Percentiles rank a stretch among this genome's conserved stretches.
Evolutionary conservation across 2,888 invertebrate genomes (phyloP).

Genomic region (Tetragnatha montana): DNA sequence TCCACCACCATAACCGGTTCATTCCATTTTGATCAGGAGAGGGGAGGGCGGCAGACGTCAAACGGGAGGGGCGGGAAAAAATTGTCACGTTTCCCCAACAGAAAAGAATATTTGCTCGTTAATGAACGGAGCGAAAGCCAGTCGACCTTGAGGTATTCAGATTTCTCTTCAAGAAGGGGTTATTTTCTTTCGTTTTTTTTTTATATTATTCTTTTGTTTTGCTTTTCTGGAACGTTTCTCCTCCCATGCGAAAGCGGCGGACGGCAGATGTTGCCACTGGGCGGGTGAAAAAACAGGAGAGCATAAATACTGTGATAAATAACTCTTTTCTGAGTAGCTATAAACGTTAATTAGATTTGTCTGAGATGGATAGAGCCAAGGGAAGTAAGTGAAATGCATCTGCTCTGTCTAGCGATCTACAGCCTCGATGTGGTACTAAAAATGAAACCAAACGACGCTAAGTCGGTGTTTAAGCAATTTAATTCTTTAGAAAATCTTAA

Average conservation of each 20-base stretch:
- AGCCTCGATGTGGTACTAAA: not conserved
- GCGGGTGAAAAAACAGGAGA: not conserved
- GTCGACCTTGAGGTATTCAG: slow-evolving; percentile 55
- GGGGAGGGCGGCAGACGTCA: not conserved
- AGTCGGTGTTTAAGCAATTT: too few relatives aligned
- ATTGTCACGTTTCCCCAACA: slow-evolving; percentile 55
- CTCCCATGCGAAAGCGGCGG: not conserved
- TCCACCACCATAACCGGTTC: slow-evolving; percentile 48
- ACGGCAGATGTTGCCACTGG: not conserved
- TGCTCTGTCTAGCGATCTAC: not conserved
- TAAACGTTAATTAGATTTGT: not conserved
- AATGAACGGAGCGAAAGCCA: slow-evolving; percentile 24
- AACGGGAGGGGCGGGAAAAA: slow-evolving; percentile 4
- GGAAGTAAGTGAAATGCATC: not conserved
- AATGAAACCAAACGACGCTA: too few relatives aligned
- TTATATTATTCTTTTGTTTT: slow-evolving; percentile 1
- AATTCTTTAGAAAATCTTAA: too few relatives aligned
- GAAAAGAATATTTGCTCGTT: slow-evolving; percentile 55
- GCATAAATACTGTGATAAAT: not conserved
- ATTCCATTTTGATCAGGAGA: not conserved
- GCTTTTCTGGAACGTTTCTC: not conserved
- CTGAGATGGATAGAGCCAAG: not conserved
- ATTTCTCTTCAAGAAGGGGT: slow-evolving; percentile 10
- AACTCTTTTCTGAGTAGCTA: not conserved
- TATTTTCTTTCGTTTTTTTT: slow-evolving; percentile 19